Conservation (phyloP, 2,888 invertebrate species). For the Creontiades dilutus region DNA sequence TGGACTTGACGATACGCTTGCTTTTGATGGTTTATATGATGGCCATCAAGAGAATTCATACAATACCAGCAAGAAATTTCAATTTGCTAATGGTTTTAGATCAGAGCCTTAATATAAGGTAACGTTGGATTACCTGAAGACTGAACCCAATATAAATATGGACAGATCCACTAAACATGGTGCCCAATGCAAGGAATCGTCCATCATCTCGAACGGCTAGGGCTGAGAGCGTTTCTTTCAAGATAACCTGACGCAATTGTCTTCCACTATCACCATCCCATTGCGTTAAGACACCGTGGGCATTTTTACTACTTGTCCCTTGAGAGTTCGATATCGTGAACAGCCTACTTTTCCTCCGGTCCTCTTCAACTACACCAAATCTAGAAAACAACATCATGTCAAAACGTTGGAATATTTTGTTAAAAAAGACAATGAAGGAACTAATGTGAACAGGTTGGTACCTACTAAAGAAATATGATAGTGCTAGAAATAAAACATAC, state of each 20-base stretch:
- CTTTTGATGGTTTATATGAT: too few species aligned
- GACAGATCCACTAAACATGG: slow-evolving; percentile 95
- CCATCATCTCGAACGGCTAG: slow-evolving; percentile 95
- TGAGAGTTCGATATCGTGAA: slow-evolving; percentile 91
- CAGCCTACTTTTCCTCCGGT: slow-evolving; percentile 83
- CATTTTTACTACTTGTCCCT: slow-evolving; percentile 85
- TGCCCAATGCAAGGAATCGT: slow-evolving; percentile 93
- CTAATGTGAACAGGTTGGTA: too few species aligned
- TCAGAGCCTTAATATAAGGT: too few species aligned
- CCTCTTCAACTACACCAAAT: slow-evolving; percentile 86
- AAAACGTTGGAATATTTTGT: too few species aligned
- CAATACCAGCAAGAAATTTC: too few species aligned
- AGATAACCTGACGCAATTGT: slow-evolving; percentile 81
- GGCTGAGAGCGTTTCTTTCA: slow-evolving; percentile 89
- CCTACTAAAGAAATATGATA: too few species aligned
- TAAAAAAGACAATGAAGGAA: too few species aligned
- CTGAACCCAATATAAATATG: slow-evolving; percentile 94
- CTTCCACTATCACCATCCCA: slow-evolving; percentile 86
- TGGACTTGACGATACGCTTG: too few species aligned
- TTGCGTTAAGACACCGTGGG: slow-evolving; percentile 86
- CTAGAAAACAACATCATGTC: slow-evolving; percentile 78
- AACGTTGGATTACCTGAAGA: slow-evolving; percentile 83
- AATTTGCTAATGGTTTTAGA: too few species aligned
- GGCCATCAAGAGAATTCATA: too few species aligned
- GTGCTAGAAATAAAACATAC: too few species aligned